Percentiles rank a stretch among this genome's conserved stretches.
phyloP scores from a whole-genome alignment of 2,888 invertebrate species.

The Lochmaea capreae region DNA sequence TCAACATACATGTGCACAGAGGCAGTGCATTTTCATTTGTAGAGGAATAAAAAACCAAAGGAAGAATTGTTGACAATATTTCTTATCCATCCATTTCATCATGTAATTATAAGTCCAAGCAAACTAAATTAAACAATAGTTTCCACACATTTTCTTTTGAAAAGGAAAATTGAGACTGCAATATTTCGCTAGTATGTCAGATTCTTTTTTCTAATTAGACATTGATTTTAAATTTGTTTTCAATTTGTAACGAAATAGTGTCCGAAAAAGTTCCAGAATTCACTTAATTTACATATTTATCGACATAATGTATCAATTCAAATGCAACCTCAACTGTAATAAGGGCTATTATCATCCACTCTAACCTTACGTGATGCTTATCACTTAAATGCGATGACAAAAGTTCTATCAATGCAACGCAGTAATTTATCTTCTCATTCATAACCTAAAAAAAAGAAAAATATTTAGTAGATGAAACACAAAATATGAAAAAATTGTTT shows the following conservation, averaged over 20 bases:
- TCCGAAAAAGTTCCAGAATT: neutral
- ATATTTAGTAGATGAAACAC: neutral
- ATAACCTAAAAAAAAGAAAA: slow-evolving; percentile 75
- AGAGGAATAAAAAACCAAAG: too few species aligned
- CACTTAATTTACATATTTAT: slow-evolving; percentile 68
- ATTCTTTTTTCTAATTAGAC: too few species aligned
- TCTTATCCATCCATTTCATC: too few species aligned
- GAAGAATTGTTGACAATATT: too few species aligned
- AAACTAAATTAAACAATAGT: too few species aligned
- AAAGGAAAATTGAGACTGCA: too few species aligned
- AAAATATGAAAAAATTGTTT: neutral
- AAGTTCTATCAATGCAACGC: slow-evolving; percentile 91
- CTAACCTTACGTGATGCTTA: slow-evolving; percentile 90
- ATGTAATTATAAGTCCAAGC: too few species aligned
- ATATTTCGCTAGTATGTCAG: too few species aligned
- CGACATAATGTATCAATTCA: slow-evolving; percentile 82
- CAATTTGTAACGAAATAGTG: neutral
- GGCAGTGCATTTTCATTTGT: too few species aligned
- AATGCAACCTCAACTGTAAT: slow-evolving; percentile 95
- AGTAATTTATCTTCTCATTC: slow-evolving; percentile 95
- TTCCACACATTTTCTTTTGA: too few species aligned
- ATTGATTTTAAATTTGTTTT: too few species aligned
- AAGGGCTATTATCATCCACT: slow-evolving; percentile 97
- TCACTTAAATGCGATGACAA: slow-evolving; percentile 92
- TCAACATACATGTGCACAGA: too few species aligned